Conservation (phyloP, 2,797 vertebrate species). For the Pseudochirops corinnae region DNA sequence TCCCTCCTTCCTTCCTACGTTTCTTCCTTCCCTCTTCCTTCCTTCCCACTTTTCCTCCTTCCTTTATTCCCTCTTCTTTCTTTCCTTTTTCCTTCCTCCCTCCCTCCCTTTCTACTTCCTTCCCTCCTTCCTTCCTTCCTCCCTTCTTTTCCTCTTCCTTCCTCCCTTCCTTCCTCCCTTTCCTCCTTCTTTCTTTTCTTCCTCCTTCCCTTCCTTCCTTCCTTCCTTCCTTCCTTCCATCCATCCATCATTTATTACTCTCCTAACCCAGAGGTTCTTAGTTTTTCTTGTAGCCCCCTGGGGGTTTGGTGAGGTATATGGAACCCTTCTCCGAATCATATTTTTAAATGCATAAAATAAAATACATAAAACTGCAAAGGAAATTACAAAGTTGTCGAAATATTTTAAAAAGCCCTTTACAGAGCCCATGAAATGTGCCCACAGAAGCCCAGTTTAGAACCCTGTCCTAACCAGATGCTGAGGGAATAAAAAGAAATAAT, state of each 20-base stretch:
- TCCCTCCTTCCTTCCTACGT: too few relatives aligned
- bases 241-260: background rate
- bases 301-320: background rate
- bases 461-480: background rate
- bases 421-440: background rate
- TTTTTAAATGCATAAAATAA: background rate
- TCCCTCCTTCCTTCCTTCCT: too few relatives aligned
- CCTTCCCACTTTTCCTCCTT: background rate
- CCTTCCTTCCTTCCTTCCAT: too few relatives aligned
- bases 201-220: too few relatives aligned
- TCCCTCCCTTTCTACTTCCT: too few relatives aligned
- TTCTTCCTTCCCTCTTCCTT: background rate
- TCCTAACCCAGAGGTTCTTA: background rate
- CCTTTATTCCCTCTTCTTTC: background rate
- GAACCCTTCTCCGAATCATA: background rate
- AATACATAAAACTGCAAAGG: background rate
- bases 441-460: background rate
- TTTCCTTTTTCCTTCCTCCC: accelerated
- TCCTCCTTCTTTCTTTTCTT: too few relatives aligned
- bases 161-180: too few relatives aligned
- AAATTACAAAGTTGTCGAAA: background rate
- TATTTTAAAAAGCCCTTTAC: background rate
- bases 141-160: background rate
- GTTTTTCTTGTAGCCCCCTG: background rate
- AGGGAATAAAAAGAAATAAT: background rate